These are phyloP conservation scores for Phortica okadai DNA, from an alignment of 2,888 invertebrate species.

Conservation along the genomic window DNA sequence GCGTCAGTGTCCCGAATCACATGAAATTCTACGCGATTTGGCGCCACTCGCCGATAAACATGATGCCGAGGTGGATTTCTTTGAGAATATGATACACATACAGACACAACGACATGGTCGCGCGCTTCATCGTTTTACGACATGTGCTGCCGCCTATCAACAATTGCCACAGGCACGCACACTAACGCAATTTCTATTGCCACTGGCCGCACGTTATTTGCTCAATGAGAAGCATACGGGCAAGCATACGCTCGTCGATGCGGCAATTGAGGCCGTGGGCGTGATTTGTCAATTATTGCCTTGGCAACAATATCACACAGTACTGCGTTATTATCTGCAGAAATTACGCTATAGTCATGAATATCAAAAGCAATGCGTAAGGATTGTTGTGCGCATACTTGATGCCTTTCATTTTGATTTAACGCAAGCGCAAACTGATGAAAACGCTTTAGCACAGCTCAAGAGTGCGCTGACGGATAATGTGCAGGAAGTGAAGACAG, in stretches of 20 bases:
- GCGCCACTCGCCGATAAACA: constrained; percentile 80
- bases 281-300: constrained; percentile 87
- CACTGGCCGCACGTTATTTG: constrained; percentile 88
- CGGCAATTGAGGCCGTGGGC: constrained; percentile 88
- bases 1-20: constrained; percentile 83
- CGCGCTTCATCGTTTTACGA: constrained; percentile 87
- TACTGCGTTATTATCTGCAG: constrained; percentile 88
- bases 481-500: constrained; percentile 52
- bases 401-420: constrained; percentile 96
- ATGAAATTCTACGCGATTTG: constrained; percentile 85
- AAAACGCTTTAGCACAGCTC: constrained; percentile 54
- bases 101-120: constrained; percentile 91
- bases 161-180: constrained; percentile 82
- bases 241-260: constrained; percentile 89
- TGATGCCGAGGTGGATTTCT: constrained; percentile 95
- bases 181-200: constrained; percentile 90
- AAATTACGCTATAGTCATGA: constrained; percentile 84
- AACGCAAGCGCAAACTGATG: constrained; percentile 78
- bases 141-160: constrained; percentile 80
- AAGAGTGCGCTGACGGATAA: constrained; percentile 61
- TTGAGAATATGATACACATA: constrained; percentile 92
- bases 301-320: constrained; percentile 92
- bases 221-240: constrained; percentile 85
- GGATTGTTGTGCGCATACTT: constrained; percentile 86
- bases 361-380: constrained; percentile 89